phyloP scores from a whole-genome alignment of 2,888 invertebrate species.

The Ametastegia equiseti region DNA sequence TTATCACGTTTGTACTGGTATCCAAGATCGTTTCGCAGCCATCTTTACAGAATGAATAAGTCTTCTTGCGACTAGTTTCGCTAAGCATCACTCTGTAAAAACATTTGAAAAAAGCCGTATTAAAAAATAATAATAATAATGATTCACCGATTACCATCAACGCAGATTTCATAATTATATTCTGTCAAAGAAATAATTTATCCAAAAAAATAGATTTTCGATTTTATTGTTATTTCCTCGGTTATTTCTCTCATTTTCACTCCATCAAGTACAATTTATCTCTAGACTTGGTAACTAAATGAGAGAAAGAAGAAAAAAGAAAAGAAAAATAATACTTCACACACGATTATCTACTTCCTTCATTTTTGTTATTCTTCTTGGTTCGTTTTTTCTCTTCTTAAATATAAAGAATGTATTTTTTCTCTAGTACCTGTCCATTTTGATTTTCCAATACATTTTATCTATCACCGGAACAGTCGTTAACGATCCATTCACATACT shows the following conservation, averaged over 20 bases:
- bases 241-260: too few relatives aligned
- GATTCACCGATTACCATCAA: too few relatives aligned
- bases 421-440: slow-evolving; percentile 80
- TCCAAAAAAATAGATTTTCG: too few relatives aligned
- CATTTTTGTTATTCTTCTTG: too few relatives aligned
- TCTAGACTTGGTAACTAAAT: too few relatives aligned
- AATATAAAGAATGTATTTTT: slow-evolving; percentile 23
- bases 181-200: too few relatives aligned
- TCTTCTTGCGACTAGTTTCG: slow-evolving; percentile 54
- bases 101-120: background rate
- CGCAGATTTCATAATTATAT: too few relatives aligned
- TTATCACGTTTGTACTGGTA: slow-evolving; percentile 74
- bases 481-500: slow-evolving; percentile 80
- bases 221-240: too few relatives aligned
- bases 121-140: background rate
- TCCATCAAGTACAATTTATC: too few relatives aligned
- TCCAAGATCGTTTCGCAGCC: slow-evolving; percentile 75
- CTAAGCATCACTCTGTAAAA: slow-evolving; percentile 59
- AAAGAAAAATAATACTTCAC: slow-evolving; percentile 8
- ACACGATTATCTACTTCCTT: too few relatives aligned
- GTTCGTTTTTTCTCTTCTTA: background rate
- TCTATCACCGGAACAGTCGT: slow-evolving; percentile 80
- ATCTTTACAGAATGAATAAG: slow-evolving; percentile 66
- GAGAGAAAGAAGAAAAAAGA: too few relatives aligned
- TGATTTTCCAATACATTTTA: slow-evolving; percentile 84